A percentile compares a stretch with the other conserved stretches of the same genome.
These are phyloP conservation scores for Oreortyx pictus DNA, from an alignment of 2,797 vertebrate species.

Conservation along the genomic window DNA sequence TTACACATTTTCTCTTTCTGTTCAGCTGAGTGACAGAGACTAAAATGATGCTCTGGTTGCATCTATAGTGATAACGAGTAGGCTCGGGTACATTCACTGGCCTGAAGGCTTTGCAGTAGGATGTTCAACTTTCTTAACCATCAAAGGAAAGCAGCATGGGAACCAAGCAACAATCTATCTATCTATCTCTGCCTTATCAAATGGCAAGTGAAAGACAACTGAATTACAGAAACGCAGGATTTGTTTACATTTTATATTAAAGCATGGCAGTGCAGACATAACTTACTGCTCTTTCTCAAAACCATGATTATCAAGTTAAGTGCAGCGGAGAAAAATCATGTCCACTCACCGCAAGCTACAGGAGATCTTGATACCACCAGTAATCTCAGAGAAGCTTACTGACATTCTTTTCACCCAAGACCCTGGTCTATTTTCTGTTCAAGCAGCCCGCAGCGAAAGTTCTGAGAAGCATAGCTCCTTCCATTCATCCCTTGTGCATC, in stretches of 20 bases:
- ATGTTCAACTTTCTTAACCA: neutral
- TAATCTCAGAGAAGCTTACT: neutral
- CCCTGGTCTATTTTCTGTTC: neutral
- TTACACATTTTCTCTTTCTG: neutral
- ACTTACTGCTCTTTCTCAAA: neutral
- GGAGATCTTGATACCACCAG: neutral
- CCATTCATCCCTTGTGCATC: neutral
- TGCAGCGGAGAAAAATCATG: neutral
- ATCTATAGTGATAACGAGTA: neutral
- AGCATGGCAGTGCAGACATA: neutral
- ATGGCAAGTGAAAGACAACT: neutral
- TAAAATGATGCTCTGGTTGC: neutral
- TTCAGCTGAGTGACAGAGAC: neutral
- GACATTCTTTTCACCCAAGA: neutral
- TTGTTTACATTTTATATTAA: neutral
- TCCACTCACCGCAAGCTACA: neutral
- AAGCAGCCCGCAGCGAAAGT: neutral
- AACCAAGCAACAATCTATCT: neutral
- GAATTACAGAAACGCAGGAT: neutral
- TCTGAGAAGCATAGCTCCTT: neutral
- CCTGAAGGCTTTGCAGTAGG: neutral
- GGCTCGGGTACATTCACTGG: fast-evolving
- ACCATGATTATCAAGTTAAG: neutral
- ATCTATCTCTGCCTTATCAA: neutral
- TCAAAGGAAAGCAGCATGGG: neutral